These are phyloP conservation scores for Poeciliopsis turneri DNA, from an alignment of 2,797 vertebrate species.

Conservation along the genomic window DNA sequence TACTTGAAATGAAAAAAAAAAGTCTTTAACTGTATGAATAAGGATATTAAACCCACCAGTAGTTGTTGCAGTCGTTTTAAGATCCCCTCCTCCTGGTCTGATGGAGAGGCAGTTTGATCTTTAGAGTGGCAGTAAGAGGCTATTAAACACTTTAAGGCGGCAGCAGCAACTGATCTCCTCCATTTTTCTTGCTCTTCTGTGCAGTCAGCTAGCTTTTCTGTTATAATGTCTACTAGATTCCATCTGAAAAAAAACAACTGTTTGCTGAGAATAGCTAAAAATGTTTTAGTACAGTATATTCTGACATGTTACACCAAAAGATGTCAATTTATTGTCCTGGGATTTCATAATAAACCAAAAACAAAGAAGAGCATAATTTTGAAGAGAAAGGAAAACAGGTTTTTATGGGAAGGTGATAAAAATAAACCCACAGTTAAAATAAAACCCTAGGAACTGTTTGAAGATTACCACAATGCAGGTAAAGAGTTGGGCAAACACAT, in stretches of 20 bases:
- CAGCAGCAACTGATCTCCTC: constrained; percentile 79
- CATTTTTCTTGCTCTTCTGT: constrained; percentile 78
- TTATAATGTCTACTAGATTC: constrained; percentile 86
- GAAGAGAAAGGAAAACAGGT: neutral
- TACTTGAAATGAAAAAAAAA: neutral
- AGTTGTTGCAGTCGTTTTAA: constrained; percentile 81
- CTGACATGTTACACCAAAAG: neutral
- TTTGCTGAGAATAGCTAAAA: neutral
- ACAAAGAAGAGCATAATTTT: neutral
- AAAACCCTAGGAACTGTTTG: neutral
- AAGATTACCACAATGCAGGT: neutral
- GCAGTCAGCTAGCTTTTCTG: constrained; percentile 71
- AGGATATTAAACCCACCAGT: constrained; percentile 75
- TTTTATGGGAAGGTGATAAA: neutral
- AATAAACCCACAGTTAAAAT: neutral
- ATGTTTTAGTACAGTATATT: neutral
- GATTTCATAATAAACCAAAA: neutral
- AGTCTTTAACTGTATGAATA: neutral
- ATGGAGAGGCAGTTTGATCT: constrained; percentile 54
- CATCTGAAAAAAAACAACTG: constrained; percentile 78
- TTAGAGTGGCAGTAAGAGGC: constrained; percentile 75
- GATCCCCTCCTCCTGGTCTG: constrained; percentile 79
- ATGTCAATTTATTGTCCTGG: neutral
- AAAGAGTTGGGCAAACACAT: neutral
- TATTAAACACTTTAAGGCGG: constrained; percentile 83